These are phyloP conservation scores for Saturnia japonica DNA, from an alignment of 2,888 invertebrate species.

Conservation along the genomic window DNA sequence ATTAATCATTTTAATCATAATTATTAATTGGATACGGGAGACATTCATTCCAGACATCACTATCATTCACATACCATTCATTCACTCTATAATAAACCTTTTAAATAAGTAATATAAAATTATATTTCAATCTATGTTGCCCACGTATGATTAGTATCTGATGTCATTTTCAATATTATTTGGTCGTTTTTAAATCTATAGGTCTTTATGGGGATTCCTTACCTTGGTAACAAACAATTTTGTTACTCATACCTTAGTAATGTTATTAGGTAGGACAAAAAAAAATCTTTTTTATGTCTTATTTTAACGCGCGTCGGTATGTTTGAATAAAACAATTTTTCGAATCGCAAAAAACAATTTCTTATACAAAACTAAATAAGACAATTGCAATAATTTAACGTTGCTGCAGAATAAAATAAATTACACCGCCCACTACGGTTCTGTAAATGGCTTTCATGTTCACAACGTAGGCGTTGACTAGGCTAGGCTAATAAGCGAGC, in stretches of 20 bases:
- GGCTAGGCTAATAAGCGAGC: slow-evolving; percentile 15
- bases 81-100: no score
- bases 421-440: slow-evolving; percentile 14
- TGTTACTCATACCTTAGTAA: neutral
- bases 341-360: neutral
- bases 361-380: neutral
- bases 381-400: slow-evolving; percentile 8
- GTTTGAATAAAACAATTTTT: neutral
- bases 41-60: no score
- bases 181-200: neutral
- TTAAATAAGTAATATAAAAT: neutral
- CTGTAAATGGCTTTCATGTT: slow-evolving; percentile 14
- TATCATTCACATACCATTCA: no score
- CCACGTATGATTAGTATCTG: neutral
- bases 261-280: neutral
- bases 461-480: slow-evolving; percentile 12
- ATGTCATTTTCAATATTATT: slow-evolving; percentile 1
- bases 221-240: neutral
- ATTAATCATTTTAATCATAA: no score
- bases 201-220: neutral
- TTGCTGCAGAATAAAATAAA: slow-evolving; percentile 9
- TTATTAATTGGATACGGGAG: no score
- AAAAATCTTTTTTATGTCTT: neutral
- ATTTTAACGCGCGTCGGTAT: neutral
- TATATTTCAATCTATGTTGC: neutral